These are phyloP conservation scores for Hippocampus comes DNA, from an alignment of 2,113 vertebrate genomes.

Conservation along the genomic window DNA sequence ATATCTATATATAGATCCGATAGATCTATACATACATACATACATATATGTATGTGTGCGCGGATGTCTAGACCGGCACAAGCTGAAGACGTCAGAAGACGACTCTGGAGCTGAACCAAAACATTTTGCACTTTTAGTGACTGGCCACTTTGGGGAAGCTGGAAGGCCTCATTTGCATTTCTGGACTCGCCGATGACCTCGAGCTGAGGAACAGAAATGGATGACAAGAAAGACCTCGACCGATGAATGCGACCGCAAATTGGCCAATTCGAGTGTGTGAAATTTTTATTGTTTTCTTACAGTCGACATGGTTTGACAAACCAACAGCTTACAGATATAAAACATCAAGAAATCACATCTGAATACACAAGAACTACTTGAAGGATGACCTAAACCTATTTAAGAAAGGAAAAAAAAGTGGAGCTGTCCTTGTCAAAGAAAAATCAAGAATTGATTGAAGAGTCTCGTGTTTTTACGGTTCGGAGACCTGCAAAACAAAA, in stretches of 20 bases:
- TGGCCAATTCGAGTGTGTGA: slow-evolving; percentile 22
- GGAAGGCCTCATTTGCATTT: neutral
- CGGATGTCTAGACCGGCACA: too few species aligned
- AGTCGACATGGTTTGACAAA: slow-evolving; percentile 44
- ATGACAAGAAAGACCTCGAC: neutral
- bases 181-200: neutral
- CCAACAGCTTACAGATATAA: slow-evolving; percentile 56
- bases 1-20: too few species aligned
- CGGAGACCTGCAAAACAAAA: slow-evolving; percentile 44
- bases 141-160: too few species aligned
- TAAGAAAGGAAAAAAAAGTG: slow-evolving; percentile 1
- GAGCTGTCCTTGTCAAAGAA: slow-evolving; percentile 8
- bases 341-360: slow-evolving; percentile 37
- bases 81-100: too few species aligned
- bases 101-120: too few species aligned
- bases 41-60: too few species aligned
- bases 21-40: too few species aligned
- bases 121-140: too few species aligned
- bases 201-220: neutral
- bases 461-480: slow-evolving; percentile 38
- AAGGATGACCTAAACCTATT: slow-evolving; percentile 23
- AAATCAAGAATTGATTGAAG: slow-evolving; percentile 3
- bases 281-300: slow-evolving; percentile 54
- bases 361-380: slow-evolving; percentile 11
- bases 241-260: neutral